Evolutionary conservation across 2,113 vertebrate species (phyloP).

Genomic region (Orientallactaga bullata): DNA sequence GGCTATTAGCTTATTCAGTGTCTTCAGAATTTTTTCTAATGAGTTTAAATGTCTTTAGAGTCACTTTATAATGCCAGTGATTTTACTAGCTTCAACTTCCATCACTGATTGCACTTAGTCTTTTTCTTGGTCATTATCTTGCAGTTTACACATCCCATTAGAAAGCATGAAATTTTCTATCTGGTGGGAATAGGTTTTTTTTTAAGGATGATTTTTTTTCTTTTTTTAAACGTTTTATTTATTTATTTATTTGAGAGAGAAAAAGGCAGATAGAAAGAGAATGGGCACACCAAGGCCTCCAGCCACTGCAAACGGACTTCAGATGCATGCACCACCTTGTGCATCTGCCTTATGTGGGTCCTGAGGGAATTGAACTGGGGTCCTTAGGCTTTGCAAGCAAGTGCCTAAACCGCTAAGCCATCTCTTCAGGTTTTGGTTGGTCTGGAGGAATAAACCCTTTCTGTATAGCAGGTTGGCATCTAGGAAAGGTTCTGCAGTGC

Average conservation of each 20-base stretch:
- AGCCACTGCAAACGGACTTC: too few species aligned
- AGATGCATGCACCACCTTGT: too few species aligned
- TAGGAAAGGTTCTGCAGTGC: not conserved
- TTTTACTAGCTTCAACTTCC: conserved; percentile 48
- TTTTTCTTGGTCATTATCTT: not conserved
- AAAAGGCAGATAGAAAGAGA: too few species aligned
- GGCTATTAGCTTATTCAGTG: not conserved
- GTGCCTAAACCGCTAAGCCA: too few species aligned
- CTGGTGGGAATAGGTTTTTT: too few species aligned
- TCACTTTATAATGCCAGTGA: not conserved
- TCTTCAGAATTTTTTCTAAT: conserved; percentile 18
- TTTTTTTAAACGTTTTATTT: too few species aligned
- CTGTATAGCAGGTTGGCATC: not conserved
- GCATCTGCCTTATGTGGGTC: too few species aligned
- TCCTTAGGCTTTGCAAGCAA: too few species aligned
- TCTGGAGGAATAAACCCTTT: not conserved
- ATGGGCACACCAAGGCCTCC: too few species aligned
- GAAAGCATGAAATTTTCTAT: not conserved
- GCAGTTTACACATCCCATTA: accelerated
- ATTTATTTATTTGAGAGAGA: too few species aligned
- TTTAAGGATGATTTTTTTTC: too few species aligned
- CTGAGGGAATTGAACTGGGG: too few species aligned
- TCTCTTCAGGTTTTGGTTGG: not conserved
- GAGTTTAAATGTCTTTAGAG: conserved; percentile 25
- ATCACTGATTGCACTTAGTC: not conserved